Evolutionary conservation across 2,113 vertebrate genomes (phyloP).

Genomic region (Crocuta crocuta): DNA sequence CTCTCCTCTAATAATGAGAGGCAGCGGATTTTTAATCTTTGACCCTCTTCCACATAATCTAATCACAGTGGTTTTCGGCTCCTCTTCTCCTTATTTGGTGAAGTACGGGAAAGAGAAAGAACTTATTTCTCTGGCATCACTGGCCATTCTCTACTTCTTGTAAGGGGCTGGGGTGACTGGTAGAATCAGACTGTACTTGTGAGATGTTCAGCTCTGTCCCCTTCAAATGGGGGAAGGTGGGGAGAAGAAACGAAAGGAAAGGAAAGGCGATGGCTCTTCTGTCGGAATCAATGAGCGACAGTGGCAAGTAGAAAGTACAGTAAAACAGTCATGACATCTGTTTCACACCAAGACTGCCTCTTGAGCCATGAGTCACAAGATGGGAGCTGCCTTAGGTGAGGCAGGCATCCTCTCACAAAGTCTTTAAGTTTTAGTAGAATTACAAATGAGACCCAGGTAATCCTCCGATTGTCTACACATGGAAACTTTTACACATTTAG

Average conservation of each 20-base stretch:
- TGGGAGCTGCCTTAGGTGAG: background rate
- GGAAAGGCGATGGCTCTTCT: background rate
- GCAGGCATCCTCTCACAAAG: background rate
- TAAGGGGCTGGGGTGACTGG: background rate
- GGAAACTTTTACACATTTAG: background rate
- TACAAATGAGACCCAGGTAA: background rate
- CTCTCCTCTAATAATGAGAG: slow-evolving; percentile 89
- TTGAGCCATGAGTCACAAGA: background rate
- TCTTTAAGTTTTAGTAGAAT: background rate
- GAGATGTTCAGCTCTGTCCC: background rate
- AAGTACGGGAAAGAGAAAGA: slow-evolving; percentile 71
- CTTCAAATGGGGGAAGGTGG: background rate
- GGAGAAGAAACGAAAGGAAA: background rate
- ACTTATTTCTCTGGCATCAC: background rate
- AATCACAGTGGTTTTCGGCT: slow-evolving; percentile 85
- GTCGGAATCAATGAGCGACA: background rate
- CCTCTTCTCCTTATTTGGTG: slow-evolving; percentile 85
- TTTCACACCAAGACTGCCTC: rapidly evolving
- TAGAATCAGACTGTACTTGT: background rate
- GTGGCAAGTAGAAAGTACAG: background rate
- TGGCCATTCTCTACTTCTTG: background rate
- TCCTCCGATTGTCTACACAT: background rate
- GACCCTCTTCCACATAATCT: slow-evolving; percentile 87
- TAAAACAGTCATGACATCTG: background rate
- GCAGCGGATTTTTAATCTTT: slow-evolving; percentile 90